Base-by-base conservation (phyloP, 2,888 invertebrate species). In the Clitarchus hookeri region DNA sequence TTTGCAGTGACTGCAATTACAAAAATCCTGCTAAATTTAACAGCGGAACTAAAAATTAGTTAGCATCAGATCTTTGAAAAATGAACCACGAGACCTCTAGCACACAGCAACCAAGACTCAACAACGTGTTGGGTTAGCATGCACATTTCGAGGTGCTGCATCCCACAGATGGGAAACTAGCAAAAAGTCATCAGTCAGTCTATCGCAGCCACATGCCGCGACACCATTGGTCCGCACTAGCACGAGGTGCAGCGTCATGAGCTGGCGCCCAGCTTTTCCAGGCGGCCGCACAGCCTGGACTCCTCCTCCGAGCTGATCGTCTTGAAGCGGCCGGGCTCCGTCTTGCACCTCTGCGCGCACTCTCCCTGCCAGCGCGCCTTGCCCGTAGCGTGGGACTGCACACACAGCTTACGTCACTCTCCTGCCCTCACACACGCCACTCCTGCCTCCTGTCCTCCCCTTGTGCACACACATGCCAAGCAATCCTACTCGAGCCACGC, bases 321-420 rank as follows among this genome's bases (percentile, higher is more conserved):
- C 87, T 87, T 87, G 87, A 85, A 88, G 84, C 84, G 87, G 84
- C 65, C 86, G 79, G 87, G 86, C 84, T 86, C 87, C 78, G 79
- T 85, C 89, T 93, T 90, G 90, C 91, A 91, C 85, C 90, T 90
- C 87, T 91, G 89, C 16, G 91, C 91, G 90, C 96, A 96, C 88
- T 94, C 94, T 84, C 96, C 96, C 89, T 93, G 92, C 95, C 95
- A 96, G 89, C 94, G 94, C 88, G 95, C 95, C 91, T 95, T 95
- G 88, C 94, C 93, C 90, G 94, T 94, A 85, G 95, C 94, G 91
- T 95, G 95, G 84, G 95, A 95, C 95, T 95, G 92, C 86, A 65
- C 65, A 65, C n/a, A 65, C 65, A 19, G 65, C 65, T n/a, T 87
- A 90, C 89, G 91, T 85, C 84, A 65, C 65, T 65, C 65, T 65